A percentile compares a stretch with the other conserved stretches of the same genome.
phyloP scores from a whole-genome alignment of 2,113 vertebrate species.

The Caranx ignobilis region DNA sequence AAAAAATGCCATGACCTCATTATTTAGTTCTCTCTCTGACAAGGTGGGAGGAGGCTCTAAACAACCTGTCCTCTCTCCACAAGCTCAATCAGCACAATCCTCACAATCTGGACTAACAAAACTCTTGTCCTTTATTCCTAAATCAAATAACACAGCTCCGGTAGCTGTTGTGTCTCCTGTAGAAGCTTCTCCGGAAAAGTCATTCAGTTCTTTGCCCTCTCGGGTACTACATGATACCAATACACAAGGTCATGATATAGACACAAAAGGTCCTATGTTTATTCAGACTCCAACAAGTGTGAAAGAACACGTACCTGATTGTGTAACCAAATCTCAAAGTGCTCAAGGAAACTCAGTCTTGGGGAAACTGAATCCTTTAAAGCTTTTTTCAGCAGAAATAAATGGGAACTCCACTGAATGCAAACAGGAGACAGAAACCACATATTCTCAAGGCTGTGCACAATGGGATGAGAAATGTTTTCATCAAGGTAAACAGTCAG shows the following conservation, averaged over 20 bases:
- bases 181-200: conserved; percentile 76
- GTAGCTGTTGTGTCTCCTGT: conserved; percentile 78
- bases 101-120: conserved; percentile 81
- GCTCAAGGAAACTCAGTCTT: conserved; percentile 84
- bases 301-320: conserved; percentile 47
- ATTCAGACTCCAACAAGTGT: conserved; percentile 34
- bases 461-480: conserved; percentile 33
- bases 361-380: conserved; percentile 86
- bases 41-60: conserved; percentile 88
- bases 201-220: conserved; percentile 72
- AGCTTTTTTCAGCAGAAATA: conserved; percentile 68
- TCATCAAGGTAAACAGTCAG: conserved; percentile 10
- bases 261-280: conserved; percentile 16
- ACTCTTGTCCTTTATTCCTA: conserved; percentile 81
- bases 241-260: conserved; percentile 39
- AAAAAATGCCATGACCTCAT: conserved; percentile 89
- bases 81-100: conserved; percentile 70
- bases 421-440: conserved; percentile 33
- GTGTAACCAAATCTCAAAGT: conserved; percentile 70
- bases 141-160: conserved; percentile 75
- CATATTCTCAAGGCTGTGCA: conserved; percentile 34
- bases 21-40: conserved; percentile 89
- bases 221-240: conserved; percentile 66
- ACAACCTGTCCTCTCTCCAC: conserved; percentile 78
- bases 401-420: conserved; percentile 36